Evolutionary conservation across 2,797 vertebrate genomes (phyloP), one percentile per base, ranked within the genome.

Genomic region (Sebastes jordani): DNA sequence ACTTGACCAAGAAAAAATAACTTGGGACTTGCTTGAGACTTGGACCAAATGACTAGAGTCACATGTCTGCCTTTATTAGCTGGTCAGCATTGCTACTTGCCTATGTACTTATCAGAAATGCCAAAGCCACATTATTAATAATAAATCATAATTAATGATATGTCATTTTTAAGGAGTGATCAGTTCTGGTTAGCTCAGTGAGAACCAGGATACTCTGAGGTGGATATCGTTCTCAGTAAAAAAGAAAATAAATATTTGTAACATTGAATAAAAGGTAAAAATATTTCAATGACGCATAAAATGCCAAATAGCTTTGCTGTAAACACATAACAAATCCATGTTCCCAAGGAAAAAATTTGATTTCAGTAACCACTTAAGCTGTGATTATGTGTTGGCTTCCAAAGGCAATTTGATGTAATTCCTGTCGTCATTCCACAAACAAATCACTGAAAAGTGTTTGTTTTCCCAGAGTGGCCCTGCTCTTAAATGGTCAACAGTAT

Each of bases 361-460:
- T 81, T 85, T 76, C 69, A 83, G 55, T 52, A 65, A 72, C 65
- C 5, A 59, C 83, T 85, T 89, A 81, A 91, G 59, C 78, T 76
- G 68, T 75, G 84, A 92, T 92, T 91, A 91, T 69, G 62, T 76
- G 62, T 81, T 89, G 84, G 88, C 82, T 59, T 83, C 80, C 83
- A 75, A 78, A 76, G 36, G 61, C 78, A 84, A 86, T 88, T 92
- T 89, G 54, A 78, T 82, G 25, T 87, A 89, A 93, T 91, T 91
- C 88, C 75, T 61, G 71, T 84, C 72, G 78, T 88, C 59, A 86
- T 71, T 92, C 82, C 74, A 79, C 83, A 92, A 94, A 93, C 83
- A 93, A 92, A 92, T 88, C 38, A 66, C 34, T 86, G 76, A 80
- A 87, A 81, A 62, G 32, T 25, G 80, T 82, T 86, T 86, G 80